Evolutionary conservation across 1,140 invertebrate genomes (phyloP).

Genomic region (Globodera rostochiensis): DNA sequence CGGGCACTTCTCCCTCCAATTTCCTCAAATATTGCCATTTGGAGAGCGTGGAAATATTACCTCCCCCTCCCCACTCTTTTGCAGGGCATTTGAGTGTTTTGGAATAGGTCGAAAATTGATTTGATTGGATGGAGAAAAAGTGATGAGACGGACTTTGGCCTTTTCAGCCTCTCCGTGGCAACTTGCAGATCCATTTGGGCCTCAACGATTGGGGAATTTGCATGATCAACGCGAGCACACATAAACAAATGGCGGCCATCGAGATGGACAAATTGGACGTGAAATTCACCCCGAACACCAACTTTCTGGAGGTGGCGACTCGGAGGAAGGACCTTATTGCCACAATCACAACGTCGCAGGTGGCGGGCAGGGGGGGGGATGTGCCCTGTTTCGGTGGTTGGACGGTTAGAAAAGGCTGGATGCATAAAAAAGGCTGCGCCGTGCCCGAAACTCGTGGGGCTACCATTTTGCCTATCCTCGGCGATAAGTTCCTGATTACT

Average conservation of each 20-base stretch:
- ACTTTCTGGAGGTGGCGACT: slow-evolving; percentile 37
- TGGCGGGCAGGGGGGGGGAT: not conserved
- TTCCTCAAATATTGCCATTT: slow-evolving; percentile 26
- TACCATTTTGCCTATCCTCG: too few species aligned
- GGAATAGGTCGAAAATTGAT: slow-evolving; percentile 17
- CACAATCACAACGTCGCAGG: slow-evolving; percentile 42
- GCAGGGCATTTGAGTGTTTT: slow-evolving; percentile 1
- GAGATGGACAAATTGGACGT: slow-evolving; percentile 44
- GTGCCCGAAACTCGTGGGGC: too few species aligned
- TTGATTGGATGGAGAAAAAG: slow-evolving; percentile 5
- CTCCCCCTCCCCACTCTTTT: slow-evolving; percentile 18
- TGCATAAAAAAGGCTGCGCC: too few species aligned
- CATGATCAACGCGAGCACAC: slow-evolving; percentile 39
- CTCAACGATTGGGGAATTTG: slow-evolving; percentile 48
- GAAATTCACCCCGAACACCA: slow-evolving; percentile 45
- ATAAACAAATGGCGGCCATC: slow-evolving; percentile 48
- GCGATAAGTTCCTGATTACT: too few species aligned
- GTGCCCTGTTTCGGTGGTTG: too few species aligned
- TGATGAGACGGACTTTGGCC: not conserved
- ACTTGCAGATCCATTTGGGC: slow-evolving; percentile 35
- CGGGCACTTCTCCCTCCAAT: not conserved
- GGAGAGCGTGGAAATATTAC: slow-evolving; percentile 12
- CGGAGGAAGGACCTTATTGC: slow-evolving; percentile 37
- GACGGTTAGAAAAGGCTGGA: too few species aligned
- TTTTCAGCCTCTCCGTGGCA: slow-evolving; percentile 49